These are phyloP conservation scores for Sitodiplosis mosellana DNA, from an alignment of 1,140 invertebrate genomes.

Conservation along the genomic window DNA sequence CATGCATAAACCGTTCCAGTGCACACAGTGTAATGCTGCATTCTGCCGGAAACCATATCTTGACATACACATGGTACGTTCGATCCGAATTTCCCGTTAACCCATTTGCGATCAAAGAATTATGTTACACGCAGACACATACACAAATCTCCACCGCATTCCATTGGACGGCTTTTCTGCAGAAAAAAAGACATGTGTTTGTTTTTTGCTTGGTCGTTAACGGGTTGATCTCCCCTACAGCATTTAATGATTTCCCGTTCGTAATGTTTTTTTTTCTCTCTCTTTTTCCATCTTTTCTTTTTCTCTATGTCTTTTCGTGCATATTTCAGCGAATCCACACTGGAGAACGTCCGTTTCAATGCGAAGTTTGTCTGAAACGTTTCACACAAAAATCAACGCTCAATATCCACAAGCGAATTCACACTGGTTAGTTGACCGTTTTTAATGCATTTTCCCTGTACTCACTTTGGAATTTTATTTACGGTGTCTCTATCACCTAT, in stretches of 20 bases:
- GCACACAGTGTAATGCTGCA: constrained; percentile 40
- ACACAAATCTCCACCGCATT: constrained; percentile 9
- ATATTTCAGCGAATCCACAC: constrained; percentile 36
- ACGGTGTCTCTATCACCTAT: too few species aligned
- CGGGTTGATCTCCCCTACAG: too few species aligned
- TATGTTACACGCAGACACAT: too few species aligned
- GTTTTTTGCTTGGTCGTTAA: too few species aligned
- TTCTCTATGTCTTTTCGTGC: too few species aligned
- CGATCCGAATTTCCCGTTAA: too few species aligned
- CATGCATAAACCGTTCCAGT: constrained; percentile 36
- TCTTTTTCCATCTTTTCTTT: too few species aligned
- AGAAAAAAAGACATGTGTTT: too few species aligned
- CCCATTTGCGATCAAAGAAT: constrained; percentile 3
- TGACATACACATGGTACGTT: constrained; percentile 27
- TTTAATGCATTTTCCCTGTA: neutral
- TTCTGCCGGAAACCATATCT: constrained; percentile 45
- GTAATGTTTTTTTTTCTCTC: too few species aligned
- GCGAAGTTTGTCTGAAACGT: constrained; percentile 29
- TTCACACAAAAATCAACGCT: constrained; percentile 30
- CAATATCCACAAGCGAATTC: constrained; percentile 29
- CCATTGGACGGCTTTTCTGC: too few species aligned
- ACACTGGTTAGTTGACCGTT: constrained; percentile 19
- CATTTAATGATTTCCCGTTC: too few species aligned
- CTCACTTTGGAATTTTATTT: too few species aligned
- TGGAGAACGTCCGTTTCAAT: constrained; percentile 30